Evolutionary conservation across 2,113 vertebrate genomes (phyloP), one percentile per base, ranked within the genome.

Genomic region (Cygnus buccinator): DNA sequence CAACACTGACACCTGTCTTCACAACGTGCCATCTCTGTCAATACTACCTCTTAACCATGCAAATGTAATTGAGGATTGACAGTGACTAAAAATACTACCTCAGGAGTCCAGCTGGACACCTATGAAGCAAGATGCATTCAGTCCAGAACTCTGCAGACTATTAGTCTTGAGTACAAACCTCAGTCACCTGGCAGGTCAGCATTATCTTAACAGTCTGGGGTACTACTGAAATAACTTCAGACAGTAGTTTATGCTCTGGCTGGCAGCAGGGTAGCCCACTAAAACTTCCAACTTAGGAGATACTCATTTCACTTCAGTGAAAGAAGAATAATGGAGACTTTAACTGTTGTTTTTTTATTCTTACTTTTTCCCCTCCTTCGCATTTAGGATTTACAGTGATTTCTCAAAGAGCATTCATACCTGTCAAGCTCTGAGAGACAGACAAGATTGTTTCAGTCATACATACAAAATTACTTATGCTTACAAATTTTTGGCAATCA

Each of bases 401-500:
- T 98, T 97, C 84, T 93, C 83, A 75, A 81, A 97, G 94, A 98
- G 95, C 66, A 92, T 92, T 97, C 89, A 94, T 95, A 96, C 71
- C 92, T 97, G 90, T 72, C 89, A 89, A 90, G 95, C 98, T 97
- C 94, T 87, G 93, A 11, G 95, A 96, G 95, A 96, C 65, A 96
- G 83, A 91, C 80, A 96, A 87, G 95, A 97, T 68, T 97, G 90
- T 50, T 63, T 75, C 96, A 98, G 93, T 98, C 77, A 75, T 75
- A 96, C 93, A 94, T 98, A 98, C 74, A 98, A 98, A 98, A 98
- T 97, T 97, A 98, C 55, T 96, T 79, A 91, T 13, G 97, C 97
- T 97, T 98, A 98, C 94, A 98, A 98, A 98, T 98, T 98, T 98
- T 98, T 98, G 98, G 98, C 98, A 98, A 98, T 98, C 95, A 96